phyloP scores from a whole-genome alignment of 2,113 vertebrate genomes.

The Lophius piscatorius region DNA sequence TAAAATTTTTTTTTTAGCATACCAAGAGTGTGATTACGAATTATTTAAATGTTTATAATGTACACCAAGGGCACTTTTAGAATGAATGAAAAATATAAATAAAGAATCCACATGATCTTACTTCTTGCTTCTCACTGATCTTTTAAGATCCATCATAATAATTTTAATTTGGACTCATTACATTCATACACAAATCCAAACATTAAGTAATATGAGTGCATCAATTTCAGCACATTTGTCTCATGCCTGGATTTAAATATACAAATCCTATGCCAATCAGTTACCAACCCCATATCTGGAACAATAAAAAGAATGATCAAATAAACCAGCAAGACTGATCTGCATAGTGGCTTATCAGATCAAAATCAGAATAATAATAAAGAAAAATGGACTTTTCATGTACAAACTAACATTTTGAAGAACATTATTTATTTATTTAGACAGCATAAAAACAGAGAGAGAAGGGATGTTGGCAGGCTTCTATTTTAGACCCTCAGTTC shows the following conservation, averaged over 20 bases:
- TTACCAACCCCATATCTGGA: no score
- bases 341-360: not conserved
- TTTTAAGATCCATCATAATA: not conserved
- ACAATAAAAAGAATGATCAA: not conserved
- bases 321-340: not conserved
- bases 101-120: not conserved
- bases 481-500: conserved; percentile 19
- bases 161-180: not conserved
- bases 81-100: not conserved
- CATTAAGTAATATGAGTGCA: not conserved
- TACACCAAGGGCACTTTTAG: not conserved
- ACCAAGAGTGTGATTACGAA: not conserved
- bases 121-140: no score
- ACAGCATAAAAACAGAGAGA: conserved; percentile 10
- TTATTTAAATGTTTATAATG: conserved; percentile 8
- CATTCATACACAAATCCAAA: not conserved
- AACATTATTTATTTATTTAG: conserved; percentile 40
- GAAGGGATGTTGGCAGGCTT: conserved; percentile 23
- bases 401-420: no score
- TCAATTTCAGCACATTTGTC: not conserved
- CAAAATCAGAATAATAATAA: not conserved
- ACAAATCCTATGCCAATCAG: no score
- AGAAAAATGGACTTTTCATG: not conserved
- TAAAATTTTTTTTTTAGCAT: not conserved
- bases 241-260: no score